Conservation (phyloP, 2,888 invertebrate species). For the Megalurothrips usitatus region DNA sequence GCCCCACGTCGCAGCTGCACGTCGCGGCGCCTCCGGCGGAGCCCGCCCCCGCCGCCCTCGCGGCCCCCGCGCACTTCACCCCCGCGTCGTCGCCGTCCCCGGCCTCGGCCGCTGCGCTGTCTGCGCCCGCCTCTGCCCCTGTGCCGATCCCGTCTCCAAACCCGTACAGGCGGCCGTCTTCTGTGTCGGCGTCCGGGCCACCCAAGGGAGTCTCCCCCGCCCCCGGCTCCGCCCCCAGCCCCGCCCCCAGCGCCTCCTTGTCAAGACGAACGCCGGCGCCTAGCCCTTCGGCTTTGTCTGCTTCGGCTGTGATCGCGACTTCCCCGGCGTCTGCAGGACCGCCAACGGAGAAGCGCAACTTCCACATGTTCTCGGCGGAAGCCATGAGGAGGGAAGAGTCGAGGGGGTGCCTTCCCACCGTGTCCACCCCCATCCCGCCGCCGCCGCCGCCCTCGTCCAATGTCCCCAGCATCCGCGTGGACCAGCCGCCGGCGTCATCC, state of each 20-base stretch:
- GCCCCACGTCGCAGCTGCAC: constrained; percentile 57
- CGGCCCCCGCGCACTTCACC: not conserved
- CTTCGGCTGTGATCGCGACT: not conserved
- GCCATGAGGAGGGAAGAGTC: not conserved
- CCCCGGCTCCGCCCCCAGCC: not conserved
- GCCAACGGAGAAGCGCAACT: not conserved
- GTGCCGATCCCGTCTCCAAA: not conserved
- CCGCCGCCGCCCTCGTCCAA: no score
- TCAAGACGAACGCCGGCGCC: not conserved
- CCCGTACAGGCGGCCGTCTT: not conserved
- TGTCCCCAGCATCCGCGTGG: not conserved
- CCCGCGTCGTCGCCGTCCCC: constrained; percentile 32
- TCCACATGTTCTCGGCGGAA: constrained; percentile 3
- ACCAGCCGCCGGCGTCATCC: no score
- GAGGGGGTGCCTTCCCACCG: not conserved
- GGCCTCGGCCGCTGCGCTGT: constrained; percentile 26
- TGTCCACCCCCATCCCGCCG: not conserved
- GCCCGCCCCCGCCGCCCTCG: constrained; percentile 44
- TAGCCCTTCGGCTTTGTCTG: not conserved
- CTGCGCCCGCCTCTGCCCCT: constrained; percentile 27
- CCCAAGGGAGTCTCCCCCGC: not conserved
- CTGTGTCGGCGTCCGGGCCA: not conserved
- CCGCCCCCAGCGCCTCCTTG: not conserved
- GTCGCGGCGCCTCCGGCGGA: constrained; percentile 48
- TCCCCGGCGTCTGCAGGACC: not conserved